Percentiles rank a stretch among this genome's conserved stretches.
phyloP scores from a whole-genome alignment of 2,888 invertebrate genomes.

The Drosophila multiciliata region DNA sequence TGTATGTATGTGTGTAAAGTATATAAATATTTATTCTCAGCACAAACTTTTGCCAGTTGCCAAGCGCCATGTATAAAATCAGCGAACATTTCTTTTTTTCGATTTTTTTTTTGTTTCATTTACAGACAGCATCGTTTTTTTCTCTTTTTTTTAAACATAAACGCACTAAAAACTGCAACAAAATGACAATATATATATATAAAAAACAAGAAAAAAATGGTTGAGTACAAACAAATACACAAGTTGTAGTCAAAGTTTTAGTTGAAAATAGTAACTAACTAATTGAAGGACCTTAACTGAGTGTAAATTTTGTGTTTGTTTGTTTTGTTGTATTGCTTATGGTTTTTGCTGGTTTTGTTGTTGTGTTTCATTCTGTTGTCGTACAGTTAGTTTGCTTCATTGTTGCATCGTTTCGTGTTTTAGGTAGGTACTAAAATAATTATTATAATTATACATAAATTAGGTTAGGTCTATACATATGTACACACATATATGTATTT shows the following conservation, averaged over 20 bases:
- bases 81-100: slow-evolving; percentile 18
- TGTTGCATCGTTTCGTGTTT: slow-evolving; percentile 40
- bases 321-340: slow-evolving; percentile 61
- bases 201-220: slow-evolving; percentile 24
- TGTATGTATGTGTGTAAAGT: slow-evolving; percentile 11
- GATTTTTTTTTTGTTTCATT: slow-evolving; percentile 15
- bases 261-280: slow-evolving; percentile 47
- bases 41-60: slow-evolving; percentile 59
- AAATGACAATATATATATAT: slow-evolving; percentile 13
- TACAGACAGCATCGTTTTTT: slow-evolving; percentile 1
- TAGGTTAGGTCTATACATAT: slow-evolving; percentile 43
- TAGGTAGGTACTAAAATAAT: slow-evolving; percentile 67
- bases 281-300: slow-evolving; percentile 57
- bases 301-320: slow-evolving; percentile 57
- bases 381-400: slow-evolving; percentile 44
- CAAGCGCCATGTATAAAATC: slow-evolving; percentile 43
- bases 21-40: slow-evolving; percentile 33
- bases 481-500: slow-evolving; percentile 23
- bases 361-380: slow-evolving; percentile 30
- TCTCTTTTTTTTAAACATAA: slow-evolving; percentile 28
- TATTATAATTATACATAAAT: slow-evolving; percentile 55
- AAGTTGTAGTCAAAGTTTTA: slow-evolving; percentile 18
- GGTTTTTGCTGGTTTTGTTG: slow-evolving; percentile 45
- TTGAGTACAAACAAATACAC: slow-evolving; percentile 40
- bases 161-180: slow-evolving; percentile 51